Conservation (phyloP, 2,888 invertebrate genomes). For the Ophioninae sp. region DNA sequence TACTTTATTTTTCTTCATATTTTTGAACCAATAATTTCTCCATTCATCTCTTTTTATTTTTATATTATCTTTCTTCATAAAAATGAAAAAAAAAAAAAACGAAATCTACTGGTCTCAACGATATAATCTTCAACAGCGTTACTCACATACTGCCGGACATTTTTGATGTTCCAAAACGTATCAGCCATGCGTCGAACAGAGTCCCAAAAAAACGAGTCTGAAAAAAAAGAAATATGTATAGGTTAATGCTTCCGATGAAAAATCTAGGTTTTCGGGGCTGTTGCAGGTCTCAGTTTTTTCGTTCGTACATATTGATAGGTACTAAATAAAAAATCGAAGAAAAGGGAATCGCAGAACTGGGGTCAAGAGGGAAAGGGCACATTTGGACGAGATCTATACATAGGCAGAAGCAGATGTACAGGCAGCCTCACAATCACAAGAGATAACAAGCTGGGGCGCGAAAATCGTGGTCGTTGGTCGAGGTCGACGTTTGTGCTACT, state of each 20-base stretch:
- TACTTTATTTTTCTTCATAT: too few relatives aligned
- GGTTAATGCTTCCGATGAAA: not conserved
- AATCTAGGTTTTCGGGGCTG: conserved; percentile 63
- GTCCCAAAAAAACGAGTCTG: not conserved
- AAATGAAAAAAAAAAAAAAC: too few relatives aligned
- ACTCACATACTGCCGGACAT: too few relatives aligned
- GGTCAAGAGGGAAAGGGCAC: conserved; percentile 64
- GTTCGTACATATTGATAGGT: conserved; percentile 79
- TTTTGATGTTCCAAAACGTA: not conserved
- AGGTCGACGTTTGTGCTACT: conserved; percentile 51
- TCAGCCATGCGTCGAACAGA: not conserved
- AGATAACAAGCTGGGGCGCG: conserved; percentile 35
- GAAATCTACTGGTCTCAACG: too few relatives aligned
- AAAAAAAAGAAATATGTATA: not conserved
- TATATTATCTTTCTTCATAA: too few relatives aligned
- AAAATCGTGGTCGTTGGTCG: conserved; percentile 44
- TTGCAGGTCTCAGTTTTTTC: conserved; percentile 52
- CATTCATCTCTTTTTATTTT: too few relatives aligned
- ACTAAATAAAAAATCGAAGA: conserved; percentile 78
- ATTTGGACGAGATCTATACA: not conserved
- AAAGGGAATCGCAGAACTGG: conserved; percentile 50
- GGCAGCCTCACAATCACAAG: not conserved
- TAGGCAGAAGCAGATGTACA: not conserved
- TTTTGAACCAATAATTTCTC: too few relatives aligned
- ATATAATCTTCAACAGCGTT: too few relatives aligned